phyloP scores from a whole-genome alignment of 2,888 invertebrate genomes.

The Colletes collaris region DNA sequence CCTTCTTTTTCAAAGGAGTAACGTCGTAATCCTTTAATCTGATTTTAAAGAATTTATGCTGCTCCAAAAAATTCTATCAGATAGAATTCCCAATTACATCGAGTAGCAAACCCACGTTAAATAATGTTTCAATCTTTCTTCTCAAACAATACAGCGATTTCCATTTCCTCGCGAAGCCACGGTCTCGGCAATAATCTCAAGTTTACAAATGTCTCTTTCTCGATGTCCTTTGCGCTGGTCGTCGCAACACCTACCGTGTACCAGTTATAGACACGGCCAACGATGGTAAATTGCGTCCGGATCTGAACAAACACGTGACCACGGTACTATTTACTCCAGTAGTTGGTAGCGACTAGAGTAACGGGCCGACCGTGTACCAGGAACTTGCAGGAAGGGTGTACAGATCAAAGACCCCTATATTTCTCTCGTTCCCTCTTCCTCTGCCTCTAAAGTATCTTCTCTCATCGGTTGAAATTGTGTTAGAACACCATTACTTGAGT shows the following conservation, averaged over 20 bases:
- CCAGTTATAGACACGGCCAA: constrained; percentile 49
- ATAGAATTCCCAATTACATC: too few relatives aligned
- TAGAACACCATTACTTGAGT: constrained; percentile 44
- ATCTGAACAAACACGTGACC: constrained; percentile 62
- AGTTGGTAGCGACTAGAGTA: constrained; percentile 64
- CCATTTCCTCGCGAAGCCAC: neutral
- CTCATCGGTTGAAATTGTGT: constrained; percentile 58
- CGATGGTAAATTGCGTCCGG: constrained; percentile 62
- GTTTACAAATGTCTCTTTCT: constrained; percentile 23
- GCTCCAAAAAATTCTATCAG: too few relatives aligned
- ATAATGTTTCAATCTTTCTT: too few relatives aligned
- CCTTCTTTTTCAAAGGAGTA: too few relatives aligned
- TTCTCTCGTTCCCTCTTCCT: constrained; percentile 34
- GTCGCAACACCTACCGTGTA: constrained; percentile 37
- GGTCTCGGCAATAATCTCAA: neutral
- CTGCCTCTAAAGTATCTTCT: constrained; percentile 24
- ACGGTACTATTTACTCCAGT: constrained; percentile 61
- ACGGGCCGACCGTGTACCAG: constrained; percentile 64
- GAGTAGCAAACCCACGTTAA: too few relatives aligned
- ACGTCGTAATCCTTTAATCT: too few relatives aligned
- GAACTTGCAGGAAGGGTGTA: constrained; percentile 64
- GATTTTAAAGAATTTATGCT: too few relatives aligned
- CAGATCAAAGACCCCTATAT: constrained; percentile 60
- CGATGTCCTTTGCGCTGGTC: constrained; percentile 17
- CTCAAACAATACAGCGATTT: neutral